A percentile compares a stretch with the other conserved stretches of the same genome.
Evolutionary conservation across 2,797 vertebrate species (phyloP).

Genomic region (Poliocrania exsul): DNA sequence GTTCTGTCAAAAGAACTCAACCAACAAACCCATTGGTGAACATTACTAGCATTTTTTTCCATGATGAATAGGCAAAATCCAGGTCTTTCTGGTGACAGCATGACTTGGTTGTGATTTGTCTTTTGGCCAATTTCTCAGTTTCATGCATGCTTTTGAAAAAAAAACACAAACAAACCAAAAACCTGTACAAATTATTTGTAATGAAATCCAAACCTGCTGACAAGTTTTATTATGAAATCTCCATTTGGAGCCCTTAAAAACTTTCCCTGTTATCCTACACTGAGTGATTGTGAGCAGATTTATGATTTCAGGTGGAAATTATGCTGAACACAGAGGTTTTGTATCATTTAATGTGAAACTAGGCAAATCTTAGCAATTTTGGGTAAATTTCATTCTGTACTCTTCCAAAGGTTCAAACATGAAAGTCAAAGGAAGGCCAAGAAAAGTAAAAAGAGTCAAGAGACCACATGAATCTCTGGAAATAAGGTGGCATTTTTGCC

Average conservation of each 20-base stretch:
- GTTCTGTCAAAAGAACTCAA: not conserved
- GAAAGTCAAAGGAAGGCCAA: not conserved
- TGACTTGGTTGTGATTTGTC: not conserved
- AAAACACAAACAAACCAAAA: not conserved
- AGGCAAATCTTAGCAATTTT: not conserved
- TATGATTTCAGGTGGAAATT: constrained; percentile 18
- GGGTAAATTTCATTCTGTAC: not conserved
- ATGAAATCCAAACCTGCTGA: constrained; percentile 67
- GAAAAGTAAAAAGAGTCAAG: not conserved
- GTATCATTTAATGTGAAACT: constrained; percentile 20
- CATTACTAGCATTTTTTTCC: not conserved
- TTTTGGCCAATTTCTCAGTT: not conserved
- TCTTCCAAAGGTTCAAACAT: not conserved
- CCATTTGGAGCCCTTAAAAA: constrained; percentile 83
- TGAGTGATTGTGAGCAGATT: constrained; percentile 45
- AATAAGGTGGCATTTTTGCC: not conserved
- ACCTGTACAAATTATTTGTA: not conserved
- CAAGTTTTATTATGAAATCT: constrained; percentile 81
- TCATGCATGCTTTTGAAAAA: not conserved
- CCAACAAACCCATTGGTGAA: not conserved
- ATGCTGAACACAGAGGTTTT: not conserved
- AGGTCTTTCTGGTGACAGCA: not conserved
- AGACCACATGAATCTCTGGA: not conserved
- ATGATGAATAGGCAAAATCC: not conserved
- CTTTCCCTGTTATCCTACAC: constrained; percentile 68